phyloP scores from a whole-genome alignment of 2,797 vertebrate species.

The Lophotriccus pileatus region DNA sequence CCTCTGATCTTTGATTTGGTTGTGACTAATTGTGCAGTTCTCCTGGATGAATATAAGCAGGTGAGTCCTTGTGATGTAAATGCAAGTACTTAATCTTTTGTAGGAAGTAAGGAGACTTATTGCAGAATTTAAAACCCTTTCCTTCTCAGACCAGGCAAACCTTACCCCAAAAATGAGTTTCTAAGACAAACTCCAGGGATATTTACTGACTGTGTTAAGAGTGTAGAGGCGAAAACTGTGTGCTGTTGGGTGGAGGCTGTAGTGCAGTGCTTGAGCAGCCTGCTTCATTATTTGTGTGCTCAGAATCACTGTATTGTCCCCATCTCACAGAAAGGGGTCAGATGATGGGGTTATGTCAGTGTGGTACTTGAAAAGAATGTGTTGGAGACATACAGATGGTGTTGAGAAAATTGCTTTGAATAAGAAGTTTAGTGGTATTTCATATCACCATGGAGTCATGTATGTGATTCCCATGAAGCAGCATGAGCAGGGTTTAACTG shows the following conservation, averaged over 20 bases:
- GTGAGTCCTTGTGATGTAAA: not conserved
- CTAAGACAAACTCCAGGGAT: not conserved
- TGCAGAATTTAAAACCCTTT: not conserved
- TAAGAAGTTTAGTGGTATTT: not conserved
- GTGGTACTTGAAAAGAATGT: not conserved
- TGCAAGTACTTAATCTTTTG: not conserved
- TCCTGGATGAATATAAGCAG: not conserved
- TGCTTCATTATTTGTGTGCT: not conserved
- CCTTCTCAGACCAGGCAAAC: not conserved
- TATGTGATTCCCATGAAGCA: accelerated
- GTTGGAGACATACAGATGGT: not conserved
- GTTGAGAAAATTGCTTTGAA: not conserved
- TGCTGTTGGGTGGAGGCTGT: not conserved
- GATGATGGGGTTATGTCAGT: not conserved
- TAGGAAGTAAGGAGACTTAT: not conserved
- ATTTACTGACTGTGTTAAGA: not conserved
- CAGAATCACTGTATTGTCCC: not conserved
- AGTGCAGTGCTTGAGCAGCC: not conserved
- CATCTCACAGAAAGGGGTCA: not conserved
- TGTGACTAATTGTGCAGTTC: not conserved
- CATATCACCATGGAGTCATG: accelerated
- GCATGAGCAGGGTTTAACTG: not conserved
- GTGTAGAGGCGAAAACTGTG: not conserved
- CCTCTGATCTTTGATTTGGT: not conserved
- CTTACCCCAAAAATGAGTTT: not conserved